These are phyloP conservation scores for Gulo gulo DNA, from an alignment of 2,113 vertebrate genomes.

Conservation along the genomic window DNA sequence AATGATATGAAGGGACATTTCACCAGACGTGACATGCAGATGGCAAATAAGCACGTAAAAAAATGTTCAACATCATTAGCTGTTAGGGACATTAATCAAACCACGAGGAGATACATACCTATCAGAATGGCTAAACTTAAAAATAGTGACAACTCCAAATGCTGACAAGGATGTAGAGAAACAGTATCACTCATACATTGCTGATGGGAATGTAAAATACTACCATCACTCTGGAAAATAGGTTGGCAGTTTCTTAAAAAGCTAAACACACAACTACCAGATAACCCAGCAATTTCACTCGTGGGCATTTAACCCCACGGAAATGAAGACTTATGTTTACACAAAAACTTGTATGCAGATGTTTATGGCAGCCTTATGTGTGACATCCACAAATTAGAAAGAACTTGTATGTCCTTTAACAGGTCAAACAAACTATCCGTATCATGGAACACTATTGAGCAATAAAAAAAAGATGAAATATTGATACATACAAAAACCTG, in stretches of 20 bases:
- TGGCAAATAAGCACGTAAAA: neutral
- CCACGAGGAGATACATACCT: neutral
- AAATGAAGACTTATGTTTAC: neutral
- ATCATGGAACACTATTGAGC: neutral
- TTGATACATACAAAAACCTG: neutral
- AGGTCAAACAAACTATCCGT: neutral
- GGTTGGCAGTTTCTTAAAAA: slow-evolving; percentile 23
- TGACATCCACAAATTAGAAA: neutral
- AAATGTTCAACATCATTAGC: neutral
- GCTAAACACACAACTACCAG: neutral
- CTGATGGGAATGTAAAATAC: neutral
- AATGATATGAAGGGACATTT: neutral
- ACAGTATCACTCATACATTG: neutral
- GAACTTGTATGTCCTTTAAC: neutral
- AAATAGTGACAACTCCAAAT: neutral
- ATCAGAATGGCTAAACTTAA: neutral
- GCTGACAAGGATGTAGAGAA: neutral
- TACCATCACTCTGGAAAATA: neutral
- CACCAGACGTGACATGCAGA: neutral
- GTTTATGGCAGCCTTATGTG: neutral
- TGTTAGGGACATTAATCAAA: neutral
- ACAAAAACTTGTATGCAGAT: neutral
- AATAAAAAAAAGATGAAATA: neutral
- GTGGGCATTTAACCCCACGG: neutral
- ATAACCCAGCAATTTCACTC: neutral